Evolutionary conservation across 2,113 vertebrate species (phyloP).

Genomic region (Uria aalge): DNA sequence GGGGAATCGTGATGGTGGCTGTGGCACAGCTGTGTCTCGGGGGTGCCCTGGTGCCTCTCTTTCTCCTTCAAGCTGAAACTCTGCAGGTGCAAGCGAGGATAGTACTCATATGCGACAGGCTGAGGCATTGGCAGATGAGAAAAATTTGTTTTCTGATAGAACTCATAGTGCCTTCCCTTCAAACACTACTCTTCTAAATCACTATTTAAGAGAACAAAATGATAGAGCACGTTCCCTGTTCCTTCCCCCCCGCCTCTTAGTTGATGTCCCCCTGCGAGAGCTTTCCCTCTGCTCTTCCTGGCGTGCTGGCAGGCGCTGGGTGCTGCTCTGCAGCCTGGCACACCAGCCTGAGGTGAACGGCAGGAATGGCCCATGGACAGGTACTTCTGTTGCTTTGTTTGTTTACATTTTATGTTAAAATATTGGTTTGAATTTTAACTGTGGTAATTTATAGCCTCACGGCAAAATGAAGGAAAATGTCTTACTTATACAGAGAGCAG

Average conservation of each 20-base stretch:
- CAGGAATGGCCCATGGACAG: slow-evolving; percentile 49
- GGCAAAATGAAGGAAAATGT: slow-evolving; percentile 81
- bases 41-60: background rate
- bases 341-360: slow-evolving; percentile 41
- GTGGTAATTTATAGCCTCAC: slow-evolving; percentile 80
- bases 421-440: slow-evolving; percentile 73
- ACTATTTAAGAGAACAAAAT: slow-evolving; percentile 38
- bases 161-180: slow-evolving; percentile 67
- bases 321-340: background rate
- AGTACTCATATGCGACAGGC: background rate
- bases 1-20: background rate
- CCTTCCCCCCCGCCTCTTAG: background rate
- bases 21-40: background rate
- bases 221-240: background rate
- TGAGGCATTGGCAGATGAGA: slow-evolving; percentile 34
- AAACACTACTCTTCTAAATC: slow-evolving; percentile 54
- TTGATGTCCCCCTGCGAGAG: background rate
- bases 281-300: slow-evolving; percentile 6
- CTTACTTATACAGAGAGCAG: slow-evolving; percentile 81
- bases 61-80: background rate
- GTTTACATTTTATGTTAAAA: slow-evolving; percentile 84
- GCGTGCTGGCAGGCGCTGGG: background rate
- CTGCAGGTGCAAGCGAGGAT: slow-evolving; percentile 31
- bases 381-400: slow-evolving; percentile 71
- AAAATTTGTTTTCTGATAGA: slow-evolving; percentile 54